A percentile compares a stretch with the other conserved stretches of the same genome.
Conservation (phyloP, 2,113 vertebrate species). For the Saguinus imperator region DNA sequence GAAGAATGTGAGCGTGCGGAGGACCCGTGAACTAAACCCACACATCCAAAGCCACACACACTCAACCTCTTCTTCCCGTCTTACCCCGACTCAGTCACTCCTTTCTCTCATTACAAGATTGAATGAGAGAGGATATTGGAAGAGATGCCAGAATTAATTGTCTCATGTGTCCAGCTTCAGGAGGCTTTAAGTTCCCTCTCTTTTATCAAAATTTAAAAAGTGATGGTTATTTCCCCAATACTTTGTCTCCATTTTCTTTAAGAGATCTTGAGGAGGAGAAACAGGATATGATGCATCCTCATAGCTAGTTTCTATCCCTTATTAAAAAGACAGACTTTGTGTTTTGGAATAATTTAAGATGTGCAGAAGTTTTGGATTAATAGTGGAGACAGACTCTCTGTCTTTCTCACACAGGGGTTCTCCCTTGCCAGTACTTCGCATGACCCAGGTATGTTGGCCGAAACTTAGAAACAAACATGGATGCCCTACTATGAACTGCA, state of each 20-base stretch:
- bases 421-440: not conserved
- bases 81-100: rapidly evolving
- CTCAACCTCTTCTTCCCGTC: rapidly evolving
- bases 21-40: rapidly evolving
- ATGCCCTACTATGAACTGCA: not conserved
- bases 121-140: rapidly evolving
- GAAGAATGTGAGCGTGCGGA: not conserved
- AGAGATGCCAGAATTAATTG: rapidly evolving
- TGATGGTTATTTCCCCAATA: rapidly evolving
- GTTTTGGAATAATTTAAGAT: not conserved
- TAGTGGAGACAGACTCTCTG: rapidly evolving
- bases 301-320: not conserved
- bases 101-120: too few relatives aligned
- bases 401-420: rapidly evolving
- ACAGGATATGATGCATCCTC: rapidly evolving
- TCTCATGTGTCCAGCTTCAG: too few relatives aligned
- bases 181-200: rapidly evolving
- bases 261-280: not conserved
- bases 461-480: rapidly evolving
- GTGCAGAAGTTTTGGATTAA: too few relatives aligned
- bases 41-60: too few relatives aligned
- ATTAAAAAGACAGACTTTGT: not conserved
- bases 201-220: not conserved
- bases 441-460: rapidly evolving
- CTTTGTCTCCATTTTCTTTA: not conserved